Evolutionary conservation across 2,797 vertebrate genomes (phyloP), one percentile per base, ranked within the genome.

Genomic region (Orestias chungarensis): DNA sequence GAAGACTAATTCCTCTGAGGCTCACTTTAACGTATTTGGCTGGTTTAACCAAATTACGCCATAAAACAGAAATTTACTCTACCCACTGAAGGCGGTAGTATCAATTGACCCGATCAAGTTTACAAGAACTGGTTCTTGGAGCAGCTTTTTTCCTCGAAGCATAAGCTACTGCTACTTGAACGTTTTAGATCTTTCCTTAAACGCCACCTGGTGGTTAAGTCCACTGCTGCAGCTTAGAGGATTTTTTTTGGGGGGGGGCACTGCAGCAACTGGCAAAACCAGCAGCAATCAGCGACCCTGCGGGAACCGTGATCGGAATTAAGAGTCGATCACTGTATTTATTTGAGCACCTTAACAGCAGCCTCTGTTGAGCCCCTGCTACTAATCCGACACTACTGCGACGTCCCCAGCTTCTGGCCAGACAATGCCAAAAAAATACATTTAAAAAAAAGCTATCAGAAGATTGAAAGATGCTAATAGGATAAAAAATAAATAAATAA

Each of bases 141-240:
- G 83, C 90, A 89, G 89, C 82, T 77, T 76, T 66, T 78, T 64
- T 35, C 43, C 55, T 44, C 73, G 68, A 81, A 85, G 87, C 87
- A 89, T 89, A 91, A 91, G 89, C 89, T 90, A 84, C 76, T 82
- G 86, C 78, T 87, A 78, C 87, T 85, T 87, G 83, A 89, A 87
- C 89, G 79, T 70, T 65, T 78, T 20, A 27, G 12, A 52, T 29
- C 43, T n/a, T 33, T 82, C 35, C 40, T 44, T 20, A 69, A 4
- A 67, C 17, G 15, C 80, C 88, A 43, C 49, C 85, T 87, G 77
- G 84, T 89, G 90, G 81, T 4, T 8, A 10, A 27, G 69, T 0
- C 2, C 74, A 17, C 11, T 69, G 79, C 84, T 86, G 70, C 83
- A 61, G 72, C 76, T 69, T 7, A 43, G 68, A 77, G 71, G 47